Evolutionary conservation across 2,888 invertebrate genomes (phyloP), one percentile per base, ranked within the genome.

Genomic region (Yponomeuta evonymella): DNA sequence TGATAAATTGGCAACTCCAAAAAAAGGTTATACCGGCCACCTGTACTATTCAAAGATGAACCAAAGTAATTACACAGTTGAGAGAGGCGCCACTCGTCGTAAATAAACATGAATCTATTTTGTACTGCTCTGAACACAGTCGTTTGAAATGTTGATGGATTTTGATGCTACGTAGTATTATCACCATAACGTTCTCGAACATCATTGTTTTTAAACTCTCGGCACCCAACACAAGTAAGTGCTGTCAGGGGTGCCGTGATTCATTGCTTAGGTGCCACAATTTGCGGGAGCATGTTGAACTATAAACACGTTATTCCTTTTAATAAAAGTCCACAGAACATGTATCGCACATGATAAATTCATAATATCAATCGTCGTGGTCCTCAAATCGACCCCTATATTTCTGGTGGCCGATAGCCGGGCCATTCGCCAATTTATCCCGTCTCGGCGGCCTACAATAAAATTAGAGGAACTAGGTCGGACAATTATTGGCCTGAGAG

Each of bases 401-500:
- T 15, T 58, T 15, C 51, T 58, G 51, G 51, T 58, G 15, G 15
- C 51, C 51, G 51, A 58, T 58, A 15, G 51, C 51, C 51, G 51
- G 1, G 51, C 51, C 3, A 58, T 72, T 72, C 75, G 70, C 75
- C 29, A 48, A 64, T 33, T 63, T 64, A 63, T 70, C 70, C 48
- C 51, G 12, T 58, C 51, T 58, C 12, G 43, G 51, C 51, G 15
- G 51, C 51, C 62, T 23, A 70, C 72, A 70, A 72, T 70, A 70
- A 70, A 68, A 70, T 29, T 68, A 11, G 73, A 72, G 75, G 72
- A 86, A 84, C 77, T 87, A 77, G 85, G 86, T 84, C 84, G 82
- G 76, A 74, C 73, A 76, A 78, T 58, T 58, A 79, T 81, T 78
- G 79, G 79, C 78, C 76, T 76, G 74, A 73, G 76, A 77, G 79